Evolutionary conservation across 2,113 vertebrate species (phyloP), one percentile per base, ranked within the genome.

Genomic region (Fulica atra): DNA sequence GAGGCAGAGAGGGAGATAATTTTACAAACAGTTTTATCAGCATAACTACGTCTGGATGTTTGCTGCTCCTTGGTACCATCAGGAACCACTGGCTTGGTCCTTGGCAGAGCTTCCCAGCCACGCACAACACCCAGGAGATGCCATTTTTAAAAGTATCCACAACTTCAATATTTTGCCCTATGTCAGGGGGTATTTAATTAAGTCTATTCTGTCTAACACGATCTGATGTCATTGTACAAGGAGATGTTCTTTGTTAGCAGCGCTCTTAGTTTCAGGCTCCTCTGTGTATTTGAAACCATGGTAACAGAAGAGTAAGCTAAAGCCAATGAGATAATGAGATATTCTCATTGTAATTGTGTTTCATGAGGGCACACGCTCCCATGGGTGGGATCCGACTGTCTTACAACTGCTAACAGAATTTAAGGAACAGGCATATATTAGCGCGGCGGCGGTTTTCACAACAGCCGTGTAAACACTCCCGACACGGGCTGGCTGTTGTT

Each of bases 311-410:
- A 98, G 98, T 98, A 98, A 98, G 98, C 98, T 98, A 98, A 98
- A 98, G 98, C 98, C 98, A 98, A 98, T 98, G 98, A 98, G 98
- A 98, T 98, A 98, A 98, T 98, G 98, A 98, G 98, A 98, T 98
- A 98, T 98, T 98, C 98, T 98, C 98, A 98, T 98, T 98, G 98
- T 98, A 98, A 98, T 98, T 98, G 98, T 97, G 98, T 98, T 98
- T 98, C 98, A 97, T 80, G 98, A 98, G 98, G 98, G 98, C 98
- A 98, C 97, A 97, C 65, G 95, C 97, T 98, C 98, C 98, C 98
- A 98, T 95, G 98, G 98, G 98, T 98, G 98, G 98, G 96, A 98
- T 98, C 97, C 68, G 95, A 86, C 98, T 97, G 97, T 88, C 98
- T 98, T 98, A 98, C 98, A 98, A 98, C 97, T 80, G 97, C 98